Conservation (phyloP, 2,888 invertebrate species). For the Acholoe squamosa region DNA sequence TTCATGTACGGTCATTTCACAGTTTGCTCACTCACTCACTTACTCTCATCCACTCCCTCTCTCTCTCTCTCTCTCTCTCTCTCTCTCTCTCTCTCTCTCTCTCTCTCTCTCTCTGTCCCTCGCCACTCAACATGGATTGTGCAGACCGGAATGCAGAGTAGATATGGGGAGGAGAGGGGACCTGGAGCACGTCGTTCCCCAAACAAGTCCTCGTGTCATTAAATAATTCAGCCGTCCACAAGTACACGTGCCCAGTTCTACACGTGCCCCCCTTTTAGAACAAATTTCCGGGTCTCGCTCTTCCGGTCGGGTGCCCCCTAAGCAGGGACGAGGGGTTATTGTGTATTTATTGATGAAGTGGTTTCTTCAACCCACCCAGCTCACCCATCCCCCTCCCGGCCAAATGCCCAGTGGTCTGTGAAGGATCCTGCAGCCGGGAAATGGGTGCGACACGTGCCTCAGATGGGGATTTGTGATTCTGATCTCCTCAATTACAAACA, state of each 20-base stretch:
- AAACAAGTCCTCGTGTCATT: background rate
- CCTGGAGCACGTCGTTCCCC: background rate
- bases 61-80: too few species aligned
- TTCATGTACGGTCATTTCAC: too few species aligned
- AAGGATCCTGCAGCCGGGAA: background rate
- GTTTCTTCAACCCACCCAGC: background rate
- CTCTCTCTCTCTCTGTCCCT: too few species aligned
- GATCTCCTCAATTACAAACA: too few species aligned
- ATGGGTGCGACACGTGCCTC: background rate
- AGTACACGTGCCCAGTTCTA: background rate
- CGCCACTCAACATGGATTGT: background rate
- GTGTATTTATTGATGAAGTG: conserved; percentile 44
- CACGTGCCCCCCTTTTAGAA: background rate
- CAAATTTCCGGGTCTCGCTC: conserved; percentile 12
- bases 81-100: too few species aligned
- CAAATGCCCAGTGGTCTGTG: conserved; percentile 7
- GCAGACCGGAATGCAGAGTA: background rate
- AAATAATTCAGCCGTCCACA: background rate
- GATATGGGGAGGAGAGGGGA: background rate
- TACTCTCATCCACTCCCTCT: too few species aligned
- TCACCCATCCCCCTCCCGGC: background rate
- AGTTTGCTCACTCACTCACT: too few species aligned
- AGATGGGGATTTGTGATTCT: conserved; percentile 1
- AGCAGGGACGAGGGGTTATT: background rate
- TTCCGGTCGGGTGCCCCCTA: background rate